Evolutionary conservation across 2,797 vertebrate genomes (phyloP).

Genomic region (Megaceryle alcyon): DNA sequence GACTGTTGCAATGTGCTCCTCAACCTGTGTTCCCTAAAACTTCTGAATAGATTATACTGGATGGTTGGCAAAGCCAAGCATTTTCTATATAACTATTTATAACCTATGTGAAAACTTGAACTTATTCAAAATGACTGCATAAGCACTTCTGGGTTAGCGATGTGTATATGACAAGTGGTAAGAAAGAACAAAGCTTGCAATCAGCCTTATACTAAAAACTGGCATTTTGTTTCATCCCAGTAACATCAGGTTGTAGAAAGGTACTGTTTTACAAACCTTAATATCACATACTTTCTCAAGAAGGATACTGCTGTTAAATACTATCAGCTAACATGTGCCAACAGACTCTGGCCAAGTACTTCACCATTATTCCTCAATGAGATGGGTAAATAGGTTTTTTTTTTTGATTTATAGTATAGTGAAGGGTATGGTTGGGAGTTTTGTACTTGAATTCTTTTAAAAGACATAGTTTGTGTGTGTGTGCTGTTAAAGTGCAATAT

Average conservation of each 20-base stretch:
- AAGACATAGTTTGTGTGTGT: neutral
- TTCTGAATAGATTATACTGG: neutral
- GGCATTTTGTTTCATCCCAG: neutral
- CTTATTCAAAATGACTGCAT: neutral
- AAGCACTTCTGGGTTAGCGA: neutral
- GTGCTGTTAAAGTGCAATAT: neutral
- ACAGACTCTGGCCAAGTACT: neutral
- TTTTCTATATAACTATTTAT: neutral
- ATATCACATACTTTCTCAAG: neutral
- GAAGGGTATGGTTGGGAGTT: neutral
- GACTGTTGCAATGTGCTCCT: neutral
- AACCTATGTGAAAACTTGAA: neutral
- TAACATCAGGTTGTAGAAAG: neutral
- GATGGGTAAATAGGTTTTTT: neutral
- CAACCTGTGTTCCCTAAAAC: neutral
- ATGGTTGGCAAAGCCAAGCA: neutral
- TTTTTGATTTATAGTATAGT: constrained; percentile 30
- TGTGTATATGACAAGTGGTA: neutral
- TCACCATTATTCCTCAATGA: constrained; percentile 31
- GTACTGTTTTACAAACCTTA: neutral
- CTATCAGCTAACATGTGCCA: neutral
- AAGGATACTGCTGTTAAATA: neutral
- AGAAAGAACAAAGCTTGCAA: neutral
- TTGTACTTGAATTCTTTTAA: constrained; percentile 7
- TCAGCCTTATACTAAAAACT: neutral